phyloP scores from a whole-genome alignment of 2,888 invertebrate species.

The Meteorus cinctellus region DNA sequence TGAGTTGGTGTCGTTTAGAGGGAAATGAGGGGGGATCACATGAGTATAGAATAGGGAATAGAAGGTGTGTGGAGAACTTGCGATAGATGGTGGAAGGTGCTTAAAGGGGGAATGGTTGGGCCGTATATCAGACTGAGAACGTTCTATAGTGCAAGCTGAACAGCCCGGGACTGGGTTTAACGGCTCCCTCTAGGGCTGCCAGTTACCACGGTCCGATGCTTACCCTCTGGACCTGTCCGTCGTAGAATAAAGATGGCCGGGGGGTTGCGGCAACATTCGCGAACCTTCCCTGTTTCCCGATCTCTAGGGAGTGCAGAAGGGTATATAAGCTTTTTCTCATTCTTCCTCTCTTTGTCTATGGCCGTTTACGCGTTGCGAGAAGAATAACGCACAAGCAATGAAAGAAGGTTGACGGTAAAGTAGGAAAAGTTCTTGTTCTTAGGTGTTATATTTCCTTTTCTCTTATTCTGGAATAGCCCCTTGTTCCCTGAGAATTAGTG shows the following conservation, averaged over 20 bases:
- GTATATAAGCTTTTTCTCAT: constrained; percentile 43
- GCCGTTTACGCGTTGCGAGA: constrained; percentile 35
- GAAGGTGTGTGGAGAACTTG: constrained; percentile 41
- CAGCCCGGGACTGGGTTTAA: constrained; percentile 70
- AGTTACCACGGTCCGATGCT: constrained; percentile 73
- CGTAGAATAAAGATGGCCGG: constrained; percentile 70
- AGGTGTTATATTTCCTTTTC: constrained; percentile 21
- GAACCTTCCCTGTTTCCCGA: constrained; percentile 37
- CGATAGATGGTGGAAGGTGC: constrained; percentile 12
- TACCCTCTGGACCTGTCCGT: constrained; percentile 71
- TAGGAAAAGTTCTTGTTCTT: constrained; percentile 17
- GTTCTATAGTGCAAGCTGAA: constrained; percentile 52
- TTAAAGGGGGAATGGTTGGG: constrained; percentile 57
- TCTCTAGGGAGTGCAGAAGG: constrained; percentile 59
- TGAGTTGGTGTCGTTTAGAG: constrained; percentile 40
- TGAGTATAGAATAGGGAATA: constrained; percentile 10
- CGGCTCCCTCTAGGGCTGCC: constrained; percentile 72
- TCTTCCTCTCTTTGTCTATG: constrained; percentile 28
- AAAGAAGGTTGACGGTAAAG: constrained; percentile 24
- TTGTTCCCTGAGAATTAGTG: constrained; percentile 39
- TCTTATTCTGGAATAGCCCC: constrained; percentile 30
- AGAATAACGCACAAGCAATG: constrained; percentile 42
- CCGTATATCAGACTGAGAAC: constrained; percentile 67
- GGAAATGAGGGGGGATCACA: constrained; percentile 41
- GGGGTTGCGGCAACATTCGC: constrained; percentile 52